Percentiles rank a stretch among this genome's conserved stretches.
These are phyloP conservation scores for Hipposideros armiger DNA, from an alignment of 2,113 vertebrate species.

Conservation along the genomic window DNA sequence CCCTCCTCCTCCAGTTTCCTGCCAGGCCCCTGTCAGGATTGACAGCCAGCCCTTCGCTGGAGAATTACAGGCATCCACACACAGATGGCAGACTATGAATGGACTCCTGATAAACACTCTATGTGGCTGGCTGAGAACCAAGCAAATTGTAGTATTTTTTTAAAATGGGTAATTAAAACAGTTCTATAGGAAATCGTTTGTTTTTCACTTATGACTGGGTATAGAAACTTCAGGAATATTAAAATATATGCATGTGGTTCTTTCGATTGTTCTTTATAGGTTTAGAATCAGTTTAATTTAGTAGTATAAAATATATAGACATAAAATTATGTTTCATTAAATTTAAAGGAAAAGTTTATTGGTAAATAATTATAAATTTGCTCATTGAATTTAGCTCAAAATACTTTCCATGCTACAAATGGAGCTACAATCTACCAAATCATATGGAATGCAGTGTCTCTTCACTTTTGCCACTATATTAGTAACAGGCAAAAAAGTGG, in stretches of 20 bases:
- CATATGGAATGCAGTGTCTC: background rate
- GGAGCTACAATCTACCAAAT: background rate
- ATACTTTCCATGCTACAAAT: background rate
- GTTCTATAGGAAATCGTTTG: conserved; percentile 15
- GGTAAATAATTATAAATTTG: background rate
- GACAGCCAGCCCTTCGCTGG: background rate
- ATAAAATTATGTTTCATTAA: conserved; percentile 24
- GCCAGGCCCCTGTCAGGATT: background rate
- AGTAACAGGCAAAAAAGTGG: background rate
- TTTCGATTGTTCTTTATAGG: conserved; percentile 23
- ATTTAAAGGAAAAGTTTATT: conserved; percentile 23
- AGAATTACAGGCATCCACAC: background rate
- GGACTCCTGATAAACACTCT: background rate
- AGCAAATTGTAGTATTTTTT: background rate
- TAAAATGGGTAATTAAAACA: background rate
- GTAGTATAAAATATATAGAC: background rate
- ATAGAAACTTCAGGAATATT: background rate
- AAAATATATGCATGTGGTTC: background rate
- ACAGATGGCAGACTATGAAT: background rate
- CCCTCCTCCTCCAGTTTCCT: background rate
- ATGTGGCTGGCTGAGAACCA: background rate
- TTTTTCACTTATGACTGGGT: conserved; percentile 2
- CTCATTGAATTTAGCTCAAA: background rate
- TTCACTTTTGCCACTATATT: background rate
- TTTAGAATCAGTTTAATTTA: conserved; percentile 16